Conservation (phyloP, 1,140 invertebrate species). For the Caenorhabditis inopinata region DNA sequence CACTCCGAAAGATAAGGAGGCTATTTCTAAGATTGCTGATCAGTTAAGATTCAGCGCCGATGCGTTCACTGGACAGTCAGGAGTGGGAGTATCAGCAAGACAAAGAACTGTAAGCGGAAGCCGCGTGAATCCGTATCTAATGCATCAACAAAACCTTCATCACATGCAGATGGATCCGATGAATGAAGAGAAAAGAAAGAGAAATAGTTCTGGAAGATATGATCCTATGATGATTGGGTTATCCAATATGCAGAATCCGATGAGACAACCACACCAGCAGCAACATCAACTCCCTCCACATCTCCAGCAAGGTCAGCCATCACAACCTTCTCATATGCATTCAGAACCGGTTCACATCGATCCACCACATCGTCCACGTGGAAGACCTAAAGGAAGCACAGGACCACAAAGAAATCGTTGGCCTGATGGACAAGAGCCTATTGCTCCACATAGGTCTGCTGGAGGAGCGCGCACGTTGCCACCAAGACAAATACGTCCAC, state of each 20-base stretch:
- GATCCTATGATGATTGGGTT: not conserved
- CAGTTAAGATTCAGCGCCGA: not conserved
- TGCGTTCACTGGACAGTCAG: not conserved
- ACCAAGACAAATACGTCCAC: too few relatives aligned
- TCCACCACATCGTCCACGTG: not conserved
- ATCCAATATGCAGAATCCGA: not conserved
- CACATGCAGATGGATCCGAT: not conserved
- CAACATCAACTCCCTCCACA: not conserved
- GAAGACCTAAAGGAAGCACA: not conserved
- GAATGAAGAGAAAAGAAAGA: not conserved
- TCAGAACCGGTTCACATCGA: not conserved
- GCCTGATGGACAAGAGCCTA: not conserved
- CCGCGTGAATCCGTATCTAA: not conserved
- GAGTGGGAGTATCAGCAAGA: not conserved
- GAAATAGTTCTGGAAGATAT: not conserved
- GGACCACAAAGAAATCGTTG: not conserved
- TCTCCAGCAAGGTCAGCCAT: not conserved
- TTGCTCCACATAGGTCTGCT: not conserved
- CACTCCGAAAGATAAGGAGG: constrained; percentile 19
- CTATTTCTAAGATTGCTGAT: not conserved
- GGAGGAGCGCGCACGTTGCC: not conserved
- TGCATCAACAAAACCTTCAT: not conserved
- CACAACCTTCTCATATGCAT: too few relatives aligned
- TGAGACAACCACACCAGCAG: not conserved
- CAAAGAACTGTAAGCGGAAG: not conserved